phyloP scores from a whole-genome alignment of 2,888 invertebrate species.

The Zhengitettix transpicula region DNA sequence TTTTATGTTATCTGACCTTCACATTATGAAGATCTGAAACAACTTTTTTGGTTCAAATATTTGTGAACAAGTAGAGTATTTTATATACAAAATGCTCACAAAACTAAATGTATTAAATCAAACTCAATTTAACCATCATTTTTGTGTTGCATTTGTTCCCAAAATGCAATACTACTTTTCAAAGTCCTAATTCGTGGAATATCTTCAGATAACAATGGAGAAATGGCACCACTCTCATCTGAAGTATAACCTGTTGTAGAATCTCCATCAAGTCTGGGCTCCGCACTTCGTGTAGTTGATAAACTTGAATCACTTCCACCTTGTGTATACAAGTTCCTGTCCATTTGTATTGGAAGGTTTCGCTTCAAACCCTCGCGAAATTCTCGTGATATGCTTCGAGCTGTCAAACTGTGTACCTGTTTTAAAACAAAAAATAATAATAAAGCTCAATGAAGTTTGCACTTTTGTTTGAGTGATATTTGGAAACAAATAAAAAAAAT shows the following conservation, averaged over 20 bases:
- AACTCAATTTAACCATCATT: not conserved
- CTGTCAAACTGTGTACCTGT: slow-evolving; percentile 55
- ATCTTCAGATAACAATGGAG: slow-evolving; percentile 11
- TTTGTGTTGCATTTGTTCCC: slow-evolving; percentile 21
- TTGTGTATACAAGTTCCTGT: slow-evolving; percentile 8
- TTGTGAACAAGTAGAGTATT: not conserved
- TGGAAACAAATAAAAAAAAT: too few relatives aligned
- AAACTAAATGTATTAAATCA: not conserved
- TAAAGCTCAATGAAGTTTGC: too few relatives aligned
- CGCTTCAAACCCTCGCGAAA: slow-evolving; percentile 50
- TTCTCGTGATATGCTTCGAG: slow-evolving; percentile 58
- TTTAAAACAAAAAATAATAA: too few relatives aligned
- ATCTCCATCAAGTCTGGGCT: slow-evolving; percentile 13
- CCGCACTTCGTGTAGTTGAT: not conserved
- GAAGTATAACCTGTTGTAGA: slow-evolving; percentile 10
- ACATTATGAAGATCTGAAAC: too few relatives aligned
- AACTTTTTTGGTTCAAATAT: too few relatives aligned
- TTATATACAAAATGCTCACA: not conserved
- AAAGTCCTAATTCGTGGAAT: slow-evolving; percentile 16
- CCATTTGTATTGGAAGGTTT: slow-evolving; percentile 15
- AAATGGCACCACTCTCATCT: slow-evolving; percentile 17
- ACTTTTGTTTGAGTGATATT: too few relatives aligned
- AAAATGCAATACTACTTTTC: slow-evolving; percentile 23
- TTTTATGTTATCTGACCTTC: too few relatives aligned
- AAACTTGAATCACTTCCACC: not conserved